Conservation (phyloP, 2,797 vertebrate species). For the Pristis pectinata region DNA sequence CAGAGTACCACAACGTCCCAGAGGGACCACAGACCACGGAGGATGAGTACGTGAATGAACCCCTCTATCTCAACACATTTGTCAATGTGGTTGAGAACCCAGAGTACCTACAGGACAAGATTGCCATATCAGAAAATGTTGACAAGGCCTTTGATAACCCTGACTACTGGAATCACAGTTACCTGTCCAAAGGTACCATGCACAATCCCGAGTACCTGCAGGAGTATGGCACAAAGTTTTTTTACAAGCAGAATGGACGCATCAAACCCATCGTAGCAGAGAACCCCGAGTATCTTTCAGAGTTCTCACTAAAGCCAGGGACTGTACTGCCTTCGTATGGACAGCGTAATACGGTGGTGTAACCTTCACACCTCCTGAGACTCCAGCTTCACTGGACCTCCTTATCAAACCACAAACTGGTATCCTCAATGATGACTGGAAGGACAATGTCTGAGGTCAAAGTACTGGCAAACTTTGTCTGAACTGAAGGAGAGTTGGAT, state of each 20-base stretch:
- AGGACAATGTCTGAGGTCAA: slow-evolving; percentile 11
- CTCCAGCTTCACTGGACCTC: slow-evolving; percentile 51
- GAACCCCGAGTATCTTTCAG: slow-evolving; percentile 89
- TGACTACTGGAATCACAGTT: slow-evolving; percentile 95
- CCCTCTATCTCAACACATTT: slow-evolving; percentile 89
- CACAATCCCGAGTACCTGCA: slow-evolving; percentile 85
- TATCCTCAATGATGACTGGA: slow-evolving; percentile 29
- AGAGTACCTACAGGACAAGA: slow-evolving; percentile 73
- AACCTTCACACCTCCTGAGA: slow-evolving; percentile 49
- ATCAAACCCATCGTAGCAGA: slow-evolving; percentile 82
- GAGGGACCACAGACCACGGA: slow-evolving; percentile 74
- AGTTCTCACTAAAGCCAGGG: slow-evolving; percentile 85
- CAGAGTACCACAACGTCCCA: slow-evolving; percentile 78
- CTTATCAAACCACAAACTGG: slow-evolving; percentile 12
- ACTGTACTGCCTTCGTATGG: slow-evolving; percentile 88
- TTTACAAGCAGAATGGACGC: slow-evolving; percentile 93
- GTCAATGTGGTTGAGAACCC: slow-evolving; percentile 65
- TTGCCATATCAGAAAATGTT: slow-evolving; percentile 75
- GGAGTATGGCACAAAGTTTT: slow-evolving; percentile 83
- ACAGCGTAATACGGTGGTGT: slow-evolving; percentile 97
- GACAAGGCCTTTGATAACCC: slow-evolving; percentile 98
- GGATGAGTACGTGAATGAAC: slow-evolving; percentile 87
- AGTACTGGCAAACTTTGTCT: slow-evolving; percentile 12
- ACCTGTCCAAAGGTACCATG: slow-evolving; percentile 77
- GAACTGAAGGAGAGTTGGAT: slow-evolving; percentile 14